These are phyloP conservation scores for Delphinus delphis DNA, from an alignment of 2,113 vertebrate genomes.

Conservation along the genomic window DNA sequence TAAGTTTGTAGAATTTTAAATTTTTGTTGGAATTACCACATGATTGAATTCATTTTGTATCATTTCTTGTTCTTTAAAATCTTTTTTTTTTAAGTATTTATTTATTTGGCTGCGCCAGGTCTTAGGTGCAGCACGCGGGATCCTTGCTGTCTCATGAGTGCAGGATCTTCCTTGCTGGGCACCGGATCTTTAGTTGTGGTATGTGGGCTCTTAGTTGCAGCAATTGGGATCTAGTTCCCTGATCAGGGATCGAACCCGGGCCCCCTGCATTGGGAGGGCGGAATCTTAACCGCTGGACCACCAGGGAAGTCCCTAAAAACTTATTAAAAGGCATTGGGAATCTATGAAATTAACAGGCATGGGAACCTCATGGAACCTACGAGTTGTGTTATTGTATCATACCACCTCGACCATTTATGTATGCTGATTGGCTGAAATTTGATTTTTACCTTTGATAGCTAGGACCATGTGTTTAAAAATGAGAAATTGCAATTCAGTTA, in stretches of 20 bases:
- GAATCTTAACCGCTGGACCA: too few species aligned
- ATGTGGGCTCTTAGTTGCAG: too few species aligned
- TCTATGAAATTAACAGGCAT: constrained; percentile 76
- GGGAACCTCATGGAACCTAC: constrained; percentile 74
- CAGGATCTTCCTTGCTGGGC: too few species aligned
- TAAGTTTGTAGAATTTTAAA: not conserved
- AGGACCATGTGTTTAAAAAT: constrained; percentile 76
- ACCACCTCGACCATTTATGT: constrained; percentile 78
- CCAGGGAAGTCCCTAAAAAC: not conserved
- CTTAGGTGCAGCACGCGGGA: too few species aligned
- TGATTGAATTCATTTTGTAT: constrained; percentile 78
- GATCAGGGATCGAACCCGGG: too few species aligned
- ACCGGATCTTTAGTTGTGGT: too few species aligned
- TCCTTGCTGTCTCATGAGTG: too few species aligned
- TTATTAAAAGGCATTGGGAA: constrained; percentile 78
- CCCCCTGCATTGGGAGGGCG: too few species aligned
- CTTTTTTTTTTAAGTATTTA: constrained; percentile 32
- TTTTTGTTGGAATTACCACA: constrained; percentile 42
- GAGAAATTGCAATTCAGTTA: constrained; percentile 66
- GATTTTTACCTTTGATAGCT: constrained; percentile 75
- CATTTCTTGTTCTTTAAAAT: constrained; percentile 80
- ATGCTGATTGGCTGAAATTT: constrained; percentile 79
- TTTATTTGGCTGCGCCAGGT: too few species aligned
- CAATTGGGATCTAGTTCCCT: too few species aligned
- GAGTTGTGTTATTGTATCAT: constrained; percentile 77